phyloP scores from a whole-genome alignment of 2,113 vertebrate genomes.

The Todiramphus chloris region DNA sequence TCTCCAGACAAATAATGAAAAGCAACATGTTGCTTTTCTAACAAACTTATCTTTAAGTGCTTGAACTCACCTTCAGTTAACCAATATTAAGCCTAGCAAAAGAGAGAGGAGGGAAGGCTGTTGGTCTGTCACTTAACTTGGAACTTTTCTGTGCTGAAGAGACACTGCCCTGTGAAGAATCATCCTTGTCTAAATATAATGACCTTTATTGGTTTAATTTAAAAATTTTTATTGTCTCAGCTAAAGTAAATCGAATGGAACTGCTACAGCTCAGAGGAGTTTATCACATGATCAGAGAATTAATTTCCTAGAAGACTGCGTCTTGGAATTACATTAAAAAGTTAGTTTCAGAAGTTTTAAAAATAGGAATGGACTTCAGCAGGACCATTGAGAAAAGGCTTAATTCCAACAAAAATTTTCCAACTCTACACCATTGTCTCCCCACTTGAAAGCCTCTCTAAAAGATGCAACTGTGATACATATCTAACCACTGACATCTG shows the following conservation, averaged over 20 bases:
- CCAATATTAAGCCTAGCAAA: background rate
- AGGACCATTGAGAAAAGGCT: background rate
- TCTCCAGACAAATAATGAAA: background rate
- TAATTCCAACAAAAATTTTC: background rate
- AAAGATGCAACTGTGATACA: background rate
- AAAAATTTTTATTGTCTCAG: background rate
- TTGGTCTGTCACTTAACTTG: background rate
- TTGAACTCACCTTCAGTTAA: background rate
- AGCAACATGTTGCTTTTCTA: background rate
- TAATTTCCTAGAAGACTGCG: background rate
- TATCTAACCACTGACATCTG: background rate
- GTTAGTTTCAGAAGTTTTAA: background rate
- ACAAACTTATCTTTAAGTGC: background rate
- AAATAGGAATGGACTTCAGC: background rate
- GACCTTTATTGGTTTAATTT: background rate
- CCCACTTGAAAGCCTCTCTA: background rate
- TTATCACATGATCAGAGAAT: background rate
- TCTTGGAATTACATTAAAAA: background rate
- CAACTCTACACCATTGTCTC: background rate
- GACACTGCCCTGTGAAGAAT: background rate
- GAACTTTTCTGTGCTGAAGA: background rate
- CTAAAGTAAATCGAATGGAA: background rate
- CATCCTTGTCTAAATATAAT: background rate
- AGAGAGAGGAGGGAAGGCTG: background rate
- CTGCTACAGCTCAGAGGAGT: background rate